Conservation (phyloP, 2,113 vertebrate species). For the Nyctibius bracteatus region DNA sequence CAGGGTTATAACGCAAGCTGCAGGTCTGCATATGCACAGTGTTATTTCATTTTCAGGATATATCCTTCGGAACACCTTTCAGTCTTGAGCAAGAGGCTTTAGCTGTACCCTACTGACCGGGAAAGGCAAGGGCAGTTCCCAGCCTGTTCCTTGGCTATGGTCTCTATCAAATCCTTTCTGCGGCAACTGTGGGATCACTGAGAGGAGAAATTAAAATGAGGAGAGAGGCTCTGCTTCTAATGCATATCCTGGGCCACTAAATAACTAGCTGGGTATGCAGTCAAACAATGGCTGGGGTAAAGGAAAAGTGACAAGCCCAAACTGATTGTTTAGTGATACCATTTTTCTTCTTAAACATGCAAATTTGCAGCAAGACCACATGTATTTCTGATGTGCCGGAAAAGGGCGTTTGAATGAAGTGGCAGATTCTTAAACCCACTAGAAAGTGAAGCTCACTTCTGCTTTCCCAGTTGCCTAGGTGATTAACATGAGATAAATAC, state of each 20-base stretch:
- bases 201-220: not conserved
- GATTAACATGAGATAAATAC: slow-evolving; percentile 42
- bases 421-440: slow-evolving; percentile 1
- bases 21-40: not conserved
- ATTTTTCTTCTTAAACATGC: not conserved
- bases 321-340: not conserved
- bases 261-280: not conserved
- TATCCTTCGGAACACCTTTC: not conserved
- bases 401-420: not conserved
- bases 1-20: not conserved
- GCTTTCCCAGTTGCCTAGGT: slow-evolving; percentile 63
- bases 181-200: fast-evolving
- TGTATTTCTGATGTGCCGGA: not conserved
- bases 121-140: not conserved
- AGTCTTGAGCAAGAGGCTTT: not conserved
- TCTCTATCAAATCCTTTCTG: not conserved
- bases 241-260: not conserved
- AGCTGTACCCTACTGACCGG: not conserved
- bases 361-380: not conserved
- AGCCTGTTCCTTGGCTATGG: not conserved
- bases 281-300: not conserved
- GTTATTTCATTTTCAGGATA: not conserved
- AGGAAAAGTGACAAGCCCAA: not conserved
- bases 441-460: slow-evolving; percentile 27
- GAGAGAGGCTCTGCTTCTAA: not conserved